These are phyloP conservation scores for Pseudococcus longispinus DNA, from an alignment of 2,888 invertebrate genomes.

Conservation along the genomic window DNA sequence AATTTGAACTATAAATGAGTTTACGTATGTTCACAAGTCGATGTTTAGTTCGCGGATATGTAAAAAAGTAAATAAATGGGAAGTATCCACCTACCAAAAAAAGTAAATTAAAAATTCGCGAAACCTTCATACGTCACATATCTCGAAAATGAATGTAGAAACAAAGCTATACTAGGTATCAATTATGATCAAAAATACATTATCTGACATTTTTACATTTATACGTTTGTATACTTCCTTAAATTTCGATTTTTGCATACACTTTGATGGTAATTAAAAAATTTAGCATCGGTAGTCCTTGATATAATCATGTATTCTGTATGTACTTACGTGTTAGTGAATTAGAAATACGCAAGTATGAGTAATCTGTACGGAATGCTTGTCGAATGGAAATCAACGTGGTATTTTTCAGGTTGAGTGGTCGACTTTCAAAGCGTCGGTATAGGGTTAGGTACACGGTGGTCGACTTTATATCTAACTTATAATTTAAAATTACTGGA, in stretches of 20 bases:
- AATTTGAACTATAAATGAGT: not conserved
- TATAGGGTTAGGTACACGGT: not conserved
- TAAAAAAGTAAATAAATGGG: not conserved
- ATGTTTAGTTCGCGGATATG: not conserved
- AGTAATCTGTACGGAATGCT: not conserved
- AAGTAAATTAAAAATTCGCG: not conserved
- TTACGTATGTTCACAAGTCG: not conserved
- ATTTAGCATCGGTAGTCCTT: not conserved
- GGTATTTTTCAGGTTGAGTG: not conserved
- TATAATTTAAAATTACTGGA: constrained; percentile 8
- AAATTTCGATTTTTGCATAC: not conserved
- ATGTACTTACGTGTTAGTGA: not conserved
- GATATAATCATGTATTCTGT: not conserved
- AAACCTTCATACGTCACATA: not conserved
- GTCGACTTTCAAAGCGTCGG: not conserved
- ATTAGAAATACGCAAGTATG: not conserved
- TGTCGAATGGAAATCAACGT: not conserved
- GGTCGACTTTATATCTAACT: not conserved
- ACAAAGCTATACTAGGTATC: not conserved
- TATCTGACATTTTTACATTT: not conserved
- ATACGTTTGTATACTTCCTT: not conserved
- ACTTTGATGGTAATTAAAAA: not conserved
- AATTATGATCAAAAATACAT: not conserved
- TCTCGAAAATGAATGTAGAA: not conserved
- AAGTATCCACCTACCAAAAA: not conserved